These are phyloP conservation scores for Huso huso DNA, from an alignment of 2,797 vertebrate species.

Conservation along the genomic window DNA sequence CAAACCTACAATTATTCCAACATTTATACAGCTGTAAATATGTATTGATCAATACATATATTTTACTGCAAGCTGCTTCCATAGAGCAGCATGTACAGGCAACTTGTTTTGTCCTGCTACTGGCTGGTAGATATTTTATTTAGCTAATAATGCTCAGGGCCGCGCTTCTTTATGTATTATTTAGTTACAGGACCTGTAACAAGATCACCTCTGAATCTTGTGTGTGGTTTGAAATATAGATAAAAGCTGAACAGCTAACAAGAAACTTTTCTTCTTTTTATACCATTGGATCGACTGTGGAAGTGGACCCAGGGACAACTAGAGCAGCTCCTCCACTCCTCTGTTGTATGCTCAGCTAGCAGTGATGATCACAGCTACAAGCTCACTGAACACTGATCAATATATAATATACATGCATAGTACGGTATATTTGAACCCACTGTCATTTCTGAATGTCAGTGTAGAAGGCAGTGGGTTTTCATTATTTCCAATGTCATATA, in stretches of 20 bases:
- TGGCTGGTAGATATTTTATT: conserved; percentile 65
- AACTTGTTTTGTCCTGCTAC: conserved; percentile 37
- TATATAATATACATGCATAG: too few relatives aligned
- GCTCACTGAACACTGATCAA: too few relatives aligned
- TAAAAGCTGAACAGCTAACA: conserved; percentile 88
- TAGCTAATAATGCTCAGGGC: conserved; percentile 55
- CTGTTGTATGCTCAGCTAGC: too few relatives aligned
- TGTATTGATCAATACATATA: conserved; percentile 26
- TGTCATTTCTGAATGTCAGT: too few relatives aligned
- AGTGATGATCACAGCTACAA: too few relatives aligned
- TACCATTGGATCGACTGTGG: conserved; percentile 50
- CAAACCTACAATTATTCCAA: background rate
- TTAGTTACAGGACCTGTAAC: conserved; percentile 75
- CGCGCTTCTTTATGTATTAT: conserved; percentile 81
- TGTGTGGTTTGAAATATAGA: conserved; percentile 98
- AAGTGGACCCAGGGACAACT: conserved; percentile 13
- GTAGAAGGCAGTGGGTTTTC: too few relatives aligned
- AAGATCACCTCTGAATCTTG: conserved; percentile 87
- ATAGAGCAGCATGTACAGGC: background rate
- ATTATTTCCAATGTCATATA: too few relatives aligned
- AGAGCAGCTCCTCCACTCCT: too few relatives aligned
- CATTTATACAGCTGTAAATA: conserved; percentile 8
- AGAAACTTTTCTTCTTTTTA: conserved; percentile 64
- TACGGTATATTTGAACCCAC: too few relatives aligned
- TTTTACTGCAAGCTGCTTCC: too few relatives aligned